A percentile compares a stretch with the other conserved stretches of the same genome.
phyloP scores from a whole-genome alignment of 2,113 vertebrate species.

The Sylvicapra grimmia region DNA sequence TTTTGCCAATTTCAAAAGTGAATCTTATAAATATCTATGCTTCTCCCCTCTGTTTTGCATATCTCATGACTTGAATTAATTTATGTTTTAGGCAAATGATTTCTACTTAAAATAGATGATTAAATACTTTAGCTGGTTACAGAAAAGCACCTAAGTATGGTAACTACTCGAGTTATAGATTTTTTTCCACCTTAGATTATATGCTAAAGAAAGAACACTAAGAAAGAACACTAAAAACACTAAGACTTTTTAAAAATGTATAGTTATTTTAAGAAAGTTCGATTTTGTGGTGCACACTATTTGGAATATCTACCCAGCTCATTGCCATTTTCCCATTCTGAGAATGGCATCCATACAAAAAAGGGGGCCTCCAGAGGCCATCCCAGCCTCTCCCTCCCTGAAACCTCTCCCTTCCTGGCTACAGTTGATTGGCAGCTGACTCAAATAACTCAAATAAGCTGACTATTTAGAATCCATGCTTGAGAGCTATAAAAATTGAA shows the following conservation, averaged over 20 bases:
- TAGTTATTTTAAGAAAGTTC: conserved; percentile 49
- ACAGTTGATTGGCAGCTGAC: neutral
- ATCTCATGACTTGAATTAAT: conserved; percentile 79
- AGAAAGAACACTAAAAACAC: neutral
- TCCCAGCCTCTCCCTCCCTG: neutral
- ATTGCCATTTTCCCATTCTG: neutral
- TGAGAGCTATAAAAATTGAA: neutral
- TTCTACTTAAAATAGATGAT: conserved; percentile 76
- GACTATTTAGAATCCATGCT: neutral
- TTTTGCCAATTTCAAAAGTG: conserved; percentile 77
- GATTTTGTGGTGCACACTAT: neutral
- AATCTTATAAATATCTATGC: conserved; percentile 66
- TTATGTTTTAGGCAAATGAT: conserved; percentile 72
- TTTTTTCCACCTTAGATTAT: conserved; percentile 65
- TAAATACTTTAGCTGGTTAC: conserved; percentile 65
- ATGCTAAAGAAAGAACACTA: conserved; percentile 33
- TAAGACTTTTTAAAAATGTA: conserved; percentile 59
- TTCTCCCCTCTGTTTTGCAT: conserved; percentile 71
- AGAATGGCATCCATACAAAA: neutral
- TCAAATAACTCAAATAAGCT: neutral
- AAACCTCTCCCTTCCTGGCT: neutral
- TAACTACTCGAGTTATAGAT: conserved; percentile 25
- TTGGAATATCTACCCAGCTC: neutral
- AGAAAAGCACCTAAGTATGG: conserved; percentile 36
- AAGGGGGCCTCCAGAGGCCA: neutral